phyloP scores from a whole-genome alignment of 2,888 invertebrate genomes.

The Melinaea marsaeus region DNA sequence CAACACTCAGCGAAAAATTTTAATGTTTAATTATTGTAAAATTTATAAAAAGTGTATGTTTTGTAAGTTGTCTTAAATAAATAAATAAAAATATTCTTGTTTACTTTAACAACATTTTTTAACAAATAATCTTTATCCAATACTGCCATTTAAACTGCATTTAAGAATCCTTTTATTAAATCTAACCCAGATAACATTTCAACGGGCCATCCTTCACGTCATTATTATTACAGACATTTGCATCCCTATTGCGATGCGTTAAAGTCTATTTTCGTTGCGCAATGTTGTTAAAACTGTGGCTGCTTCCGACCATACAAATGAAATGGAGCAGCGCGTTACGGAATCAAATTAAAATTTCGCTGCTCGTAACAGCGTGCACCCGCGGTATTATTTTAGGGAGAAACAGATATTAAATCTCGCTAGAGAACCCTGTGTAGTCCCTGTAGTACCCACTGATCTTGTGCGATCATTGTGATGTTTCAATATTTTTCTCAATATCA shows the following conservation, averaged over 20 bases:
- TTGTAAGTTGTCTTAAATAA: background rate
- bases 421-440: background rate
- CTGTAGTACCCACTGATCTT: background rate
- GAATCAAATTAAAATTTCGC: slow-evolving; percentile 7
- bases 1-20: too few species aligned
- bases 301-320: slow-evolving; percentile 1
- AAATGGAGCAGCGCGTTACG: slow-evolving; percentile 3
- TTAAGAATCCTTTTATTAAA: slow-evolving; percentile 25
- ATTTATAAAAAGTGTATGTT: too few species aligned
- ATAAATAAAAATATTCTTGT: background rate
- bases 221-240: background rate
- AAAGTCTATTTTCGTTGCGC: background rate
- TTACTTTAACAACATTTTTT: too few species aligned
- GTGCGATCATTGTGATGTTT: too few species aligned
- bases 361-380: slow-evolving; percentile 1
- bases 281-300: background rate
- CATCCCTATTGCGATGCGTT: background rate
- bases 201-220: slow-evolving; percentile 1
- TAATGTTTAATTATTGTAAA: background rate
- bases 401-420: background rate
- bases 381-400: background rate
- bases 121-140: too few species aligned
- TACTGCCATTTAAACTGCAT: slow-evolving; percentile 13
- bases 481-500: too few species aligned
- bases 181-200: slow-evolving; percentile 24